Conservation (phyloP, 2,113 vertebrate species). For the Erythrolamprus reginae region DNA sequence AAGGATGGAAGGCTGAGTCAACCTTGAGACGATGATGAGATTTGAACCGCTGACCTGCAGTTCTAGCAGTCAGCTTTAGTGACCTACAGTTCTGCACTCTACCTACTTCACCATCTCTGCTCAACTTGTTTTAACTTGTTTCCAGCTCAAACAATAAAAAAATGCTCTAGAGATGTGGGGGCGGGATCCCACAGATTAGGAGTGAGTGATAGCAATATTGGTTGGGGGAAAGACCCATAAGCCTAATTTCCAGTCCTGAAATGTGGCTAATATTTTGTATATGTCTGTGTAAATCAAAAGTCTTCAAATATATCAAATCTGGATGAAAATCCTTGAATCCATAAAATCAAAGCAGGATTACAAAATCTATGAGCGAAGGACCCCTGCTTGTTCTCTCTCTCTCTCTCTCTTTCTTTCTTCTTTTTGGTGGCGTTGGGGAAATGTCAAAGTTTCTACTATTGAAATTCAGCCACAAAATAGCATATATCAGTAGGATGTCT, state of each 20-base stretch:
- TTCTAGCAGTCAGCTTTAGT: no score
- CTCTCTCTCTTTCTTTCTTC: no score
- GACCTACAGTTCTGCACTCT: no score
- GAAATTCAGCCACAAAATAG: background rate
- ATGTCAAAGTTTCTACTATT: background rate
- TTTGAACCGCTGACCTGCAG: no score
- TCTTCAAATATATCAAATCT: background rate
- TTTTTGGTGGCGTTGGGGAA: background rate
- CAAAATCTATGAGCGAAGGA: background rate
- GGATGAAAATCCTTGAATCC: background rate
- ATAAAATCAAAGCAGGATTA: background rate
- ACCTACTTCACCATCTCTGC: no score
- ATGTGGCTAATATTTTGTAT: no score
- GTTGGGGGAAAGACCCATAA: background rate
- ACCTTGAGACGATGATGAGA: no score
- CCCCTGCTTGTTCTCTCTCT: background rate
- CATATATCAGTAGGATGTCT: background rate
- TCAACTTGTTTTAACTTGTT: no score
- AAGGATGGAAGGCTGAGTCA: no score
- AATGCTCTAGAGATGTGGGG: background rate
- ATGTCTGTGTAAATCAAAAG: background rate
- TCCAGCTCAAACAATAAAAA: background rate
- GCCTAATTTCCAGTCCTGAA: background rate
- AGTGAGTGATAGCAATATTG: background rate
- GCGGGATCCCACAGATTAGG: background rate